phyloP scores from a whole-genome alignment of 2,888 invertebrate genomes.

The Morpho achilles region DNA sequence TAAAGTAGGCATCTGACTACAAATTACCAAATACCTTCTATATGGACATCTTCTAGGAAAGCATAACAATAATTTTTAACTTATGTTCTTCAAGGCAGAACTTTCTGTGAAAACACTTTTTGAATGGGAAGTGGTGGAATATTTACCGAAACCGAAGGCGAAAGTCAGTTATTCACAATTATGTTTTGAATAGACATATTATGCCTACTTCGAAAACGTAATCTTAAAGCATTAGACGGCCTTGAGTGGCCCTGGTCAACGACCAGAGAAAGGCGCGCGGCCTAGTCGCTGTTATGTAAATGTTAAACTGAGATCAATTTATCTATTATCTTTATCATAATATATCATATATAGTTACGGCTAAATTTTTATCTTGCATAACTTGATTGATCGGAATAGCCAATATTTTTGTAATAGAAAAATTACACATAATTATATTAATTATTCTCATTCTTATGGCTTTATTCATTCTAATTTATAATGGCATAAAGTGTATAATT shows the following conservation, averaged over 20 bases:
- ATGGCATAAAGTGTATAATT: too few relatives aligned
- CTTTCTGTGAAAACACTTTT: neutral
- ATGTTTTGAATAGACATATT: neutral
- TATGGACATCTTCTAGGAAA: too few relatives aligned
- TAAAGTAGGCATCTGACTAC: constrained; percentile 8
- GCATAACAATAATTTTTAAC: too few relatives aligned
- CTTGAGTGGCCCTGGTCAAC: constrained; percentile 30
- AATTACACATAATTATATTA: too few relatives aligned
- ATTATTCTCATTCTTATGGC: too few relatives aligned
- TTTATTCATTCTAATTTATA: too few relatives aligned
- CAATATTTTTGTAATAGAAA: neutral
- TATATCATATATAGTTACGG: constrained; percentile 12
- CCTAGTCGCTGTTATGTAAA: constrained; percentile 28
- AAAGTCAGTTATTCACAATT: too few relatives aligned
- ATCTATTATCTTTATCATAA: constrained; percentile 7
- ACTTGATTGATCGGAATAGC: constrained; percentile 1
- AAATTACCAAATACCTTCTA: constrained; percentile 2
- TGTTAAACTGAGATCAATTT: constrained; percentile 14
- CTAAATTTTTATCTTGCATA: constrained; percentile 8
- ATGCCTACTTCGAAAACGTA: constrained; percentile 3
- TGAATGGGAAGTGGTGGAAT: too few relatives aligned
- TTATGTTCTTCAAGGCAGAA: neutral
- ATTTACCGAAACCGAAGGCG: too few relatives aligned
- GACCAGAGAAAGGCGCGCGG: constrained; percentile 32
- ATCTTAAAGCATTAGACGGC: constrained; percentile 19